phyloP scores from a whole-genome alignment of 2,888 invertebrate species.

The Eulithis testata region DNA sequence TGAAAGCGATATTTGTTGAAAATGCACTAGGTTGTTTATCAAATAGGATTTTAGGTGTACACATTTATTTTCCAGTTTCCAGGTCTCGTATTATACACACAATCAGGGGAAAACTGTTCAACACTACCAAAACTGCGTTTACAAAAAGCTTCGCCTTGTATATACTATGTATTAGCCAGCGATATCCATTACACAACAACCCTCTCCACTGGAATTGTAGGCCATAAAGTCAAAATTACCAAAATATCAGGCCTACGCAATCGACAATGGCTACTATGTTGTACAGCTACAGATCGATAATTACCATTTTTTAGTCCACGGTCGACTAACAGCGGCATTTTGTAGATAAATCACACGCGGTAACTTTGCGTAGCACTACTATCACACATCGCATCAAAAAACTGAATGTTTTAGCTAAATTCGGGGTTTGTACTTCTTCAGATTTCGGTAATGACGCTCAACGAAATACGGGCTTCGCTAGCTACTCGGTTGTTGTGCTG shows the following conservation, averaged over 20 bases:
- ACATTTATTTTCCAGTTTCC: too few relatives aligned
- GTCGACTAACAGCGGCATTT: slow-evolving; percentile 76
- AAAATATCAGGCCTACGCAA: slow-evolving; percentile 36
- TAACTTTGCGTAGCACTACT: slow-evolving; percentile 65
- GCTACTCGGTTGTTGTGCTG: slow-evolving; percentile 63
- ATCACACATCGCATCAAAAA: slow-evolving; percentile 62
- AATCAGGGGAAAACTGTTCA: too few relatives aligned
- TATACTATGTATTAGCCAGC: not conserved
- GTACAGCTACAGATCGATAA: slow-evolving; percentile 69
- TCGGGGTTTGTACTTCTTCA: slow-evolving; percentile 44
- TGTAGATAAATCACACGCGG: slow-evolving; percentile 46
- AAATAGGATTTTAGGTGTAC: too few relatives aligned
- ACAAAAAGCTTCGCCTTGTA: too few relatives aligned
- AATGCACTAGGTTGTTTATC: not conserved
- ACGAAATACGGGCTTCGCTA: slow-evolving; percentile 68
- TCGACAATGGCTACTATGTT: slow-evolving; percentile 67
- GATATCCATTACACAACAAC: not conserved
- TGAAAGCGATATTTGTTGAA: not conserved
- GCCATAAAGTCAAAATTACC: not conserved
- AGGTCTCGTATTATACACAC: too few relatives aligned
- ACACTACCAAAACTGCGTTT: too few relatives aligned
- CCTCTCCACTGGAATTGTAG: not conserved
- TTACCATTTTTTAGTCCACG: slow-evolving; percentile 74
- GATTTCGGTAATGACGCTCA: slow-evolving; percentile 57
- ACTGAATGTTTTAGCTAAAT: slow-evolving; percentile 43